A percentile compares a stretch with the other conserved stretches of the same genome.
Conservation (phyloP, 2,113 vertebrate species). For the Eubucco bourcierii region DNA sequence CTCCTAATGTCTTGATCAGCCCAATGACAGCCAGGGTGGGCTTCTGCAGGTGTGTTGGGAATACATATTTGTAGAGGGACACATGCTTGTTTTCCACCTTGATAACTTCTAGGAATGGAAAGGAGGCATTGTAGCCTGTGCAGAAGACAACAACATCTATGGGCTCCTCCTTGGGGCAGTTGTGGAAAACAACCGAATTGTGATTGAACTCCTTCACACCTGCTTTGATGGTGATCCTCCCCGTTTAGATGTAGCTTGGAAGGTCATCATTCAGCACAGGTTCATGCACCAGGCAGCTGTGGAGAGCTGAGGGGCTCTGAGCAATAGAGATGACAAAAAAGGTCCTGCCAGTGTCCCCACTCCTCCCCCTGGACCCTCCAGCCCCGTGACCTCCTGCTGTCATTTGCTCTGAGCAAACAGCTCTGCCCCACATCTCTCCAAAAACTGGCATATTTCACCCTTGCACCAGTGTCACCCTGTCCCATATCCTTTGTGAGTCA, state of each 20-base stretch:
- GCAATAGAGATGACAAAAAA: rapidly evolving
- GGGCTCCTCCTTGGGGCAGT: constrained; percentile 77
- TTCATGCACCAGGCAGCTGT: constrained; percentile 59
- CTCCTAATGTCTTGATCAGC: constrained; percentile 75
- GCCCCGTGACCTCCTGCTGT: rapidly evolving
- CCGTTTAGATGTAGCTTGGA: constrained; percentile 82
- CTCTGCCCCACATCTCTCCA: background rate
- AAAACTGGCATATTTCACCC: background rate
- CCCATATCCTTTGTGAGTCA: background rate
- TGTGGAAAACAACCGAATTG: constrained; percentile 79
- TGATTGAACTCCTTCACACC: constrained; percentile 78
- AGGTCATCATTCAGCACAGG: constrained; percentile 82
- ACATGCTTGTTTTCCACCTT: constrained; percentile 75
- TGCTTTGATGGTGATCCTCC: constrained; percentile 80
- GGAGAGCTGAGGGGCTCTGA: background rate
- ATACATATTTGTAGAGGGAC: constrained; percentile 84
- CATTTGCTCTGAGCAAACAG: background rate
- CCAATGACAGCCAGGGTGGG: constrained; percentile 85
- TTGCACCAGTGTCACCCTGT: background rate
- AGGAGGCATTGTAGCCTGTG: constrained; percentile 81
- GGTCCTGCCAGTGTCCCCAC: rapidly evolving
- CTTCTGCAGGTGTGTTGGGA: constrained; percentile 78
- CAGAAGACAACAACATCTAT: constrained; percentile 84
- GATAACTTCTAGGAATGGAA: constrained; percentile 82
- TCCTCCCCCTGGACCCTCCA: background rate